Conservation (phyloP, 2,888 invertebrate genomes). For the Trachelus troglodyta region DNA sequence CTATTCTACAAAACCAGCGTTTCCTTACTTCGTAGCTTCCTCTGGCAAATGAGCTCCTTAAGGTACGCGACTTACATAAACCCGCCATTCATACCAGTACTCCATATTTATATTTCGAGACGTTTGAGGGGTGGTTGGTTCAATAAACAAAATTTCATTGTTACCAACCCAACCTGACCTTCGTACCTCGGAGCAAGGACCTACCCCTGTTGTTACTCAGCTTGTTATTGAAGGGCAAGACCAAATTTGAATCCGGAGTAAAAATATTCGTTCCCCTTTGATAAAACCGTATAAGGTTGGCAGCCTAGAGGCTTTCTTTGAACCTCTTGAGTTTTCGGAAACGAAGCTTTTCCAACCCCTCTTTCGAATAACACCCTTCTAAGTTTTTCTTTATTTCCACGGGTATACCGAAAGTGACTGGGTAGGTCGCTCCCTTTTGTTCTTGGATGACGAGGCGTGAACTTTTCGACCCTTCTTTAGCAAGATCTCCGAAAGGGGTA, state of each 20-base stretch:
- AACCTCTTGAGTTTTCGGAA: background rate
- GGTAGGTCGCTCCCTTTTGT: background rate
- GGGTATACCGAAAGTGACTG: background rate
- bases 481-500: background rate
- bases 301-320: background rate
- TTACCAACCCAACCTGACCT: background rate
- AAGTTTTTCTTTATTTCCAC: background rate
- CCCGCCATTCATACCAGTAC: background rate
- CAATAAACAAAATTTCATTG: background rate
- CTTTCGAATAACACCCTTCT: background rate
- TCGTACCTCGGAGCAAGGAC: background rate
- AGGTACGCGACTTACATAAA: background rate
- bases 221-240: background rate
- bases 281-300: background rate
- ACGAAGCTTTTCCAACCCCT: background rate
- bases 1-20: background rate
- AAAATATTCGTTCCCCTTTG: background rate
- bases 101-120: constrained; percentile 7
- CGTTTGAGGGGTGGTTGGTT: background rate
- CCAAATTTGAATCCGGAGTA: background rate
- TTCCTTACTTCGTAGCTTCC: constrained; percentile 11
- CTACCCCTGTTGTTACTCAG: background rate
- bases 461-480: background rate
- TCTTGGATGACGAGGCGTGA: background rate
- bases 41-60: constrained; percentile 24